These are phyloP conservation scores for Andrena marginata DNA, from an alignment of 2,888 invertebrate species.

Conservation along the genomic window DNA sequence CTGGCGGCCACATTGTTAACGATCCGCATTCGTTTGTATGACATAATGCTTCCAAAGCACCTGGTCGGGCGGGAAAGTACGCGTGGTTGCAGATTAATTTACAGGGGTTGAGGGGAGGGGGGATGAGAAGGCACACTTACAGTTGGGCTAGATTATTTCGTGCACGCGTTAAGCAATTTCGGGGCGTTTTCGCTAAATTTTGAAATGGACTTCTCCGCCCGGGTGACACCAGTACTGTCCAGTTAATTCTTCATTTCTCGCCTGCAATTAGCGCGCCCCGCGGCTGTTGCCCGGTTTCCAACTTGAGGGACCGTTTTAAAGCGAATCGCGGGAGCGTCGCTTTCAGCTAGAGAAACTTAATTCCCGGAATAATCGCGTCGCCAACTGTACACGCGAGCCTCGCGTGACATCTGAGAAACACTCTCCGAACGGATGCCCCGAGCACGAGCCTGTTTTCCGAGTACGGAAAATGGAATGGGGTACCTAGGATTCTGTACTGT, in stretches of 20 bases:
- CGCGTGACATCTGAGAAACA: background rate
- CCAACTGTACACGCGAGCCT: background rate
- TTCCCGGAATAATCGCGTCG: background rate
- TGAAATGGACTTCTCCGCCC: background rate
- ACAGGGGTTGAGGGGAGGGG: background rate
- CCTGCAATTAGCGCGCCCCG: background rate
- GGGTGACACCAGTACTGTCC: background rate
- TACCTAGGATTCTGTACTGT: no score
- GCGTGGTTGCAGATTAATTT: conserved; percentile 6
- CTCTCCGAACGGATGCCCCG: background rate
- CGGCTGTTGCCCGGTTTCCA: background rate
- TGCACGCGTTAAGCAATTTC: background rate
- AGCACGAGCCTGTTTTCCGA: no score
- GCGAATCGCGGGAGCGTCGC: background rate
- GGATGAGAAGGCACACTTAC: background rate
- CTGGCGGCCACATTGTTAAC: background rate
- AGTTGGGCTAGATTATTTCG: background rate
- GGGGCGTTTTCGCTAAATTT: background rate
- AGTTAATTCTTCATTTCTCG: background rate
- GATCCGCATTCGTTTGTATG: background rate
- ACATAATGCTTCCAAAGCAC: background rate
- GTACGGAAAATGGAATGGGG: no score
- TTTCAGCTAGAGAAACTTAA: background rate
- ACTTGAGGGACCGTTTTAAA: background rate
- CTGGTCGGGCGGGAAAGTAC: background rate